Percentiles rank a stretch among this genome's conserved stretches.
Evolutionary conservation across 2,113 vertebrate genomes (phyloP).

Genomic region (Lampris incognitus): DNA sequence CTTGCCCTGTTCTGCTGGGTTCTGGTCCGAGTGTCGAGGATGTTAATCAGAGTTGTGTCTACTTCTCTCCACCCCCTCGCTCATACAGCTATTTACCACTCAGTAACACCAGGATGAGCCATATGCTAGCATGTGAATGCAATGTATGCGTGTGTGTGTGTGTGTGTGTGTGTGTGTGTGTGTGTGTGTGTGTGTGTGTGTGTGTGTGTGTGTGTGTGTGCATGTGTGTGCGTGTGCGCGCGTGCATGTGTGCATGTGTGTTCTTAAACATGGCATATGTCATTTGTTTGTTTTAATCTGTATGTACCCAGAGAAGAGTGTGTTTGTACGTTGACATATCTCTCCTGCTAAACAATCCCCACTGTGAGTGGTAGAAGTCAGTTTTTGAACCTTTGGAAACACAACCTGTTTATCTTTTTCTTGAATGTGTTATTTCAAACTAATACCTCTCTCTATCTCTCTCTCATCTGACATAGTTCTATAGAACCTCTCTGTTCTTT

Average conservation of each 20-base stretch:
- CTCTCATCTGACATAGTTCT: not conserved
- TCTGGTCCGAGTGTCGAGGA: constrained; percentile 46
- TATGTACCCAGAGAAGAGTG: not conserved
- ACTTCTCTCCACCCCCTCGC: not conserved
- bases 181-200: constrained; percentile 9
- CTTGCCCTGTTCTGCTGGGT: not conserved
- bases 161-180: constrained; percentile 19
- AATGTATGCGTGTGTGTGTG: constrained; percentile 21
- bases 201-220: no score
- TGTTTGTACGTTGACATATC: constrained; percentile 13
- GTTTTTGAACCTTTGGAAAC: constrained; percentile 26
- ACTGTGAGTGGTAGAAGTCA: constrained; percentile 52
- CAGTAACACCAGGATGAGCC: constrained; percentile 62
- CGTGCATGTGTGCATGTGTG: no score
- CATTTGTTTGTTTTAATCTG: no score
- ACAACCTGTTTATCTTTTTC: not conserved
- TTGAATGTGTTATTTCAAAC: no score
- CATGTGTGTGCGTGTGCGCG: no score
- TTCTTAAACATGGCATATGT: no score
- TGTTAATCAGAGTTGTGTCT: constrained; percentile 69
- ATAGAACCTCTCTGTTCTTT: constrained; percentile 12
- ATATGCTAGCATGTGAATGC: constrained; percentile 61
- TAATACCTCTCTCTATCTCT: not conserved
- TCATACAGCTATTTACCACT: constrained; percentile 65
- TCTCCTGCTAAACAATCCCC: constrained; percentile 26